Conservation (phyloP, 2,888 invertebrate genomes). For the Xylota segnis region DNA sequence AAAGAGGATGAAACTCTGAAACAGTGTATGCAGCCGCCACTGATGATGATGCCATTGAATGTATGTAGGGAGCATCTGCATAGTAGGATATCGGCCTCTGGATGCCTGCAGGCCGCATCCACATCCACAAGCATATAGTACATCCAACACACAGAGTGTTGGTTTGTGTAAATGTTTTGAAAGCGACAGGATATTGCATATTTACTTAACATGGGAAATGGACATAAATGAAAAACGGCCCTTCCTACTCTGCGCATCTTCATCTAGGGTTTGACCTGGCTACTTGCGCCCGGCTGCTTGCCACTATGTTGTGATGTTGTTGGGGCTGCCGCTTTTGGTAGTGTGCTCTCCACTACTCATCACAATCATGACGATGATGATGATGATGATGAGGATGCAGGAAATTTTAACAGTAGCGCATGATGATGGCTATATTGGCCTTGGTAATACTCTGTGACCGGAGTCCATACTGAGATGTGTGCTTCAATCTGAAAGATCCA, state of each 20-base stretch:
- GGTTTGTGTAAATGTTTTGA: slow-evolving; percentile 76
- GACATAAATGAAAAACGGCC: slow-evolving; percentile 77
- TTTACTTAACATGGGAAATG: slow-evolving; percentile 78
- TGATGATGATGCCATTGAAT: slow-evolving; percentile 65
- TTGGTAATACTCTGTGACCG: slow-evolving; percentile 55
- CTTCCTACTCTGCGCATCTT: slow-evolving; percentile 46
- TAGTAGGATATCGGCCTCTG: slow-evolving; percentile 70
- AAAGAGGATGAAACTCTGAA: slow-evolving; percentile 50
- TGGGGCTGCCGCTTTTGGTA: slow-evolving; percentile 17
- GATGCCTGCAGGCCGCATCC: slow-evolving; percentile 71
- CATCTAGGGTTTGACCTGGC: slow-evolving; percentile 61
- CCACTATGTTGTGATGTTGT: slow-evolving; percentile 45
- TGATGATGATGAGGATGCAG: slow-evolving; percentile 48
- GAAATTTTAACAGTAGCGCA: slow-evolving; percentile 45
- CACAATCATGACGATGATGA: slow-evolving; percentile 11
- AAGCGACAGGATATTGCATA: slow-evolving; percentile 78
- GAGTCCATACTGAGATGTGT: slow-evolving; percentile 10
- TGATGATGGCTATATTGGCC: slow-evolving; percentile 64
- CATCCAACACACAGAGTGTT: slow-evolving; percentile 47
- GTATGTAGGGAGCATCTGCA: slow-evolving; percentile 61
- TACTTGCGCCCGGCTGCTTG: slow-evolving; percentile 12
- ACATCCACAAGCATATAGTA: slow-evolving; percentile 42
- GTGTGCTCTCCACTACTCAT: neutral
- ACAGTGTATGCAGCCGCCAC: slow-evolving; percentile 13
- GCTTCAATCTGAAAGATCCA: slow-evolving; percentile 15